phyloP scores from a whole-genome alignment of 1,140 invertebrate species.

The Panagrolaimus sp. region DNA sequence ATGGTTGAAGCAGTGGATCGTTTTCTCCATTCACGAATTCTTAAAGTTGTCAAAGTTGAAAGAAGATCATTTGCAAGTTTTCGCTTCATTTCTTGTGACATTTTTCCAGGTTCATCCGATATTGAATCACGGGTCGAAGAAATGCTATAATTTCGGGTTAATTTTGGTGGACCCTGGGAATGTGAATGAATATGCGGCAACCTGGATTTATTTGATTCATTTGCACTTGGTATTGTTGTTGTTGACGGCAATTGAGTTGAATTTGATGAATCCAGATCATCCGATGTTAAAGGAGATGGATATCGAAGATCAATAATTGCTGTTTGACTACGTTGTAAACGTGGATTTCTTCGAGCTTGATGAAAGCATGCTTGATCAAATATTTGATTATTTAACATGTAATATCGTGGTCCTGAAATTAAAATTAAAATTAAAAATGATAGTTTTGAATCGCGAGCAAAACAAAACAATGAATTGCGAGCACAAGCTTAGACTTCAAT shows the following conservation, averaged over 20 bases:
- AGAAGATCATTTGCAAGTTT: slow-evolving; percentile 2
- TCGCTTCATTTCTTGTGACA: slow-evolving; percentile 10
- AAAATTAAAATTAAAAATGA: not conserved
- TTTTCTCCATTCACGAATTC: not conserved
- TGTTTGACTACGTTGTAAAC: not conserved
- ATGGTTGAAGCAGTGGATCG: too few relatives aligned
- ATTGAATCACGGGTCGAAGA: not conserved
- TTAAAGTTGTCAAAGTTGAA: not conserved
- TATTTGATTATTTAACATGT: slow-evolving; percentile 10
- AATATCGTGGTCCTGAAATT: slow-evolving; percentile 4
- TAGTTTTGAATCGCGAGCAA: not conserved
- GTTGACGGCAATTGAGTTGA: not conserved
- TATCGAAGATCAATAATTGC: not conserved
- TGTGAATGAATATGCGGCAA: not conserved
- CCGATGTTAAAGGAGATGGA: not conserved
- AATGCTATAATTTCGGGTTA: not conserved
- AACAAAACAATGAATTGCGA: not conserved
- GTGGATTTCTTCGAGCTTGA: not conserved
- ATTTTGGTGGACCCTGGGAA: not conserved
- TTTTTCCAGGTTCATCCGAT: slow-evolving; percentile 4
- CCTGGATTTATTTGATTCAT: not conserved
- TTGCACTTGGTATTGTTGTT: not conserved
- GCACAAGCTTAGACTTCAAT: slow-evolving; percentile 1
- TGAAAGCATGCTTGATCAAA: slow-evolving; percentile 9
- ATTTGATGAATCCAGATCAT: not conserved